Conservation (phyloP, 2,113 vertebrate genomes). For the Bubalus kerabau region DNA sequence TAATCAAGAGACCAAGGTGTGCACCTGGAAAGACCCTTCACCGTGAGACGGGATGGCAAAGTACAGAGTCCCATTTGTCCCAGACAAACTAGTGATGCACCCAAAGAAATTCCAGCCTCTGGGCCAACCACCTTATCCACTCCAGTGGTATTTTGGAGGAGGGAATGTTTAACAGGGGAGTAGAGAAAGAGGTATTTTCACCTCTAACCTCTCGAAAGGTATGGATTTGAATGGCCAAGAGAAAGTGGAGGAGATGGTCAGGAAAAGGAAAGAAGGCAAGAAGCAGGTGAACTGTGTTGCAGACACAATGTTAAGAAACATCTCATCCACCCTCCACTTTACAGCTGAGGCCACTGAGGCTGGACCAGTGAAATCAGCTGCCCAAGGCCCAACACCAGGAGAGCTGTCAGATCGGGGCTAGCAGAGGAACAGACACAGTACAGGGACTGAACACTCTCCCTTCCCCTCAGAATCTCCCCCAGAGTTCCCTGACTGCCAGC, state of each 20-base stretch:
- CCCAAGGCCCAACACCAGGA: neutral
- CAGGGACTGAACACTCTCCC: neutral
- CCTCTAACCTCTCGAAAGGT: neutral
- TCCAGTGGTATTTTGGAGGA: neutral
- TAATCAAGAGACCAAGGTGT: neutral
- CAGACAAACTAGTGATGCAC: neutral
- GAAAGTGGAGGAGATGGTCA: neutral
- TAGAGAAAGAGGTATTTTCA: neutral
- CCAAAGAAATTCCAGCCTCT: neutral
- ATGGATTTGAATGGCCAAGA: neutral
- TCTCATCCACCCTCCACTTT: neutral
- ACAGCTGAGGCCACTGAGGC: neutral
- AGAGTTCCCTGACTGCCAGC: neutral
- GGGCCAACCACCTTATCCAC: neutral
- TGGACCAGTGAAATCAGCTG: neutral
- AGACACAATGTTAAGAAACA: neutral
- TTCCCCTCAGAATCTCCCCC: neutral
- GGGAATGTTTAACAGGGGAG: neutral
- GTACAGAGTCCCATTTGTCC: no score
- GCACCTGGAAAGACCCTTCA: neutral
- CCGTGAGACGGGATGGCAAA: neutral
- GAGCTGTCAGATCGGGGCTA: neutral
- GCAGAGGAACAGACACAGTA: fast-evolving
- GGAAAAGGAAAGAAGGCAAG: neutral
- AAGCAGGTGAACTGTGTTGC: neutral